Conservation (phyloP, 2,113 vertebrate species). For the Aldabrachelys gigantea region DNA sequence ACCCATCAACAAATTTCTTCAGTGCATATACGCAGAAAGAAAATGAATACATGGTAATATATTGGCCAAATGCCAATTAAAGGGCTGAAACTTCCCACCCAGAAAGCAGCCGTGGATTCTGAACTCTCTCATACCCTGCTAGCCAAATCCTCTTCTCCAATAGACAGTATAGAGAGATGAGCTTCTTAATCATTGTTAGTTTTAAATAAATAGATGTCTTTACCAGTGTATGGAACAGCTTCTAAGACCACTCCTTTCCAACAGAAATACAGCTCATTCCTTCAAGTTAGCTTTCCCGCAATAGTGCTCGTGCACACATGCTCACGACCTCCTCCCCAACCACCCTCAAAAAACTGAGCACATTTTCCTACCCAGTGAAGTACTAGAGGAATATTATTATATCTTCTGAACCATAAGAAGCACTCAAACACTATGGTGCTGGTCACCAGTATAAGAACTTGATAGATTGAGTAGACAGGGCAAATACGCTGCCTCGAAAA, state of each 20-base stretch:
- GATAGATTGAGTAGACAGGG: neutral
- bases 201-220: neutral
- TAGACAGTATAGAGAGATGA: too few species aligned
- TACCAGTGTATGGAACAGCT: neutral
- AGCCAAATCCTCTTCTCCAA: too few species aligned
- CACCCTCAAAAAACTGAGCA: neutral
- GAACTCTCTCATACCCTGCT: too few species aligned
- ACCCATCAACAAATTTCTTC: too few species aligned
- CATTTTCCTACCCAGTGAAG: neutral
- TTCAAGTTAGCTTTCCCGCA: neutral
- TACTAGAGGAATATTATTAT: neutral
- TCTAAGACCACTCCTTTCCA: neutral
- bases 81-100: too few species aligned
- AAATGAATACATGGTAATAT: too few species aligned
- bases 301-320: neutral
- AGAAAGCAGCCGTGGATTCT: too few species aligned
- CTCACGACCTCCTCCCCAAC: neutral
- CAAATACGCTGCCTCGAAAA: neutral
- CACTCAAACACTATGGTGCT: neutral
- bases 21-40: too few species aligned
- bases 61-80: too few species aligned
- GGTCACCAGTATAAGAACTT: neutral
- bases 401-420: neutral
- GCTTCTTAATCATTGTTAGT: too few species aligned
- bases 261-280: neutral